phyloP scores from a whole-genome alignment of 2,888 invertebrate species.

The Leptinotarsa rubiginosa region DNA sequence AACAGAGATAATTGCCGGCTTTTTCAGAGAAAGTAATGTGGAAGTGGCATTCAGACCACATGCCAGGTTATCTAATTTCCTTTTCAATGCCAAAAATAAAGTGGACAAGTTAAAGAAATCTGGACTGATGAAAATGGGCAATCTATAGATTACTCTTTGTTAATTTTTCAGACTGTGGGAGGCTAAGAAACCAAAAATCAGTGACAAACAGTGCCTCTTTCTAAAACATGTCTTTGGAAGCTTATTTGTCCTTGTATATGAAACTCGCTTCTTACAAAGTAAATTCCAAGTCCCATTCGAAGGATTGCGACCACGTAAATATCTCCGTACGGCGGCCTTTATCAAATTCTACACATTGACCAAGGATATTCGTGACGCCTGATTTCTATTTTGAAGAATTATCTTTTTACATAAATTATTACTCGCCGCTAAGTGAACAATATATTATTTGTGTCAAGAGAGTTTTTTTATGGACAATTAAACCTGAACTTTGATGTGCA shows the following conservation, averaged over 20 bases:
- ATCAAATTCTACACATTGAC: conserved; percentile 24
- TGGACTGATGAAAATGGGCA: too few species aligned
- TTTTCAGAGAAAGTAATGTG: too few species aligned
- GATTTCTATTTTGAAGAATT: conserved; percentile 26
- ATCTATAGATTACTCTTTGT: too few species aligned
- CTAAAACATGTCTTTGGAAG: too few species aligned
- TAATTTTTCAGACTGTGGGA: too few species aligned
- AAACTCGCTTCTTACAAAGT: neutral
- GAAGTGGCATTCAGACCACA: too few species aligned
- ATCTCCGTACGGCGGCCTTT: conserved; percentile 2
- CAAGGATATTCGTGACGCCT: conserved; percentile 30
- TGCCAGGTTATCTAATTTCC: too few species aligned
- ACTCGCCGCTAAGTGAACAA: conserved; percentile 28
- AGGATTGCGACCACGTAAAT: neutral
- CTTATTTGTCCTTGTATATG: neutral
- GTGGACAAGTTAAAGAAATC: too few species aligned
- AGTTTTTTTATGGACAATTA: conserved; percentile 21
- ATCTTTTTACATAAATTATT: conserved; percentile 30
- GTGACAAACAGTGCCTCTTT: too few species aligned
- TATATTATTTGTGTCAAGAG: conserved; percentile 32
- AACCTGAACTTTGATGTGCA: conserved; percentile 20
- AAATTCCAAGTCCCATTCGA: neutral
- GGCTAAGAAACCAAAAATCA: too few species aligned
- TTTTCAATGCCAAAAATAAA: too few species aligned
- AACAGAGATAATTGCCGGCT: too few species aligned